Evolutionary conservation across 2,888 invertebrate species (phyloP), one percentile per base, ranked within the genome.

Genomic region (Spisula solida): DNA sequence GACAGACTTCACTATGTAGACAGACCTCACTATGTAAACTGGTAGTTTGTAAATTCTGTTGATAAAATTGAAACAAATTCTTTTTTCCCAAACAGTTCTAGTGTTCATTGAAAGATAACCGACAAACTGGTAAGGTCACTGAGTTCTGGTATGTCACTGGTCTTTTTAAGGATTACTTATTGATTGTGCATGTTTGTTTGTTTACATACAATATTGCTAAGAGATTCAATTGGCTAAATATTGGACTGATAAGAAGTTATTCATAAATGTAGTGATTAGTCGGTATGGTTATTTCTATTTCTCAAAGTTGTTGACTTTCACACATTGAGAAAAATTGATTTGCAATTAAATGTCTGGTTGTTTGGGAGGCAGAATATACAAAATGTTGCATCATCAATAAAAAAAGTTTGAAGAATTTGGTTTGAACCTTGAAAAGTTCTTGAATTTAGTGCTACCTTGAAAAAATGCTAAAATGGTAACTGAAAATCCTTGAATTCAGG

Each of bases 91-190:
- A 41, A 41, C 20, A 56, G 56, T 56, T 56, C 20, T 56, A 0
- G 18, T 66, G 25, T 66, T 66, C 60, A 66, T 66, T 66, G 60
- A 66, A 66, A 66, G 60, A 66, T 66, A 66, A 66, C 60, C 60
- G 60, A 66, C 20, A 10, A 10, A 25, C 60, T 25, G 5, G 1
- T 6, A 66, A 66, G 60, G 60, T 66, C 25, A 10, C n/a, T 25
- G 8, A 66, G 60, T 66, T 66, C 60, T 25, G n/a, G 60, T 6
- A 25, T 66, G 60, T n/a, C 12, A 25, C 25, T 6, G n/a, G 60
- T 5, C n/a, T 10, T 10, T 66, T 66, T 10, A 66, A n/a, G 20
- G 25, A 25, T 66, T 8, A 25, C 10, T n/a, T 66, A 66, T n/a
- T 25, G 60, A 66, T n/a, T 51, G 51, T 51, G 51, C 51, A 51